Evolutionary conservation across 2,113 vertebrate species (phyloP).

Genomic region (Catharus bicknelli): DNA sequence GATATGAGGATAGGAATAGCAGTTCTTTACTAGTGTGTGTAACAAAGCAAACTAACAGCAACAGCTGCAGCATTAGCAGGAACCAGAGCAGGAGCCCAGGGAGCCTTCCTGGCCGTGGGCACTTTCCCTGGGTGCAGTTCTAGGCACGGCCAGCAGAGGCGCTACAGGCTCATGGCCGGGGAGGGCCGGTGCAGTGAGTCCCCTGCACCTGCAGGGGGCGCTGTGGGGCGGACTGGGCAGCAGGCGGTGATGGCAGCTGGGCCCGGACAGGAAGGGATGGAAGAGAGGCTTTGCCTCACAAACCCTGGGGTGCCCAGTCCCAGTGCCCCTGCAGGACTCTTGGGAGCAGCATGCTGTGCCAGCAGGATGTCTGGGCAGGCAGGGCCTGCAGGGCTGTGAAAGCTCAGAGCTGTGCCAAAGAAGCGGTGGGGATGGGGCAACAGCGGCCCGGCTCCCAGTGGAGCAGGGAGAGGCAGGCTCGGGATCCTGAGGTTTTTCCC

Average conservation of each 20-base stretch:
- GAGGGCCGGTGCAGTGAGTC: no score
- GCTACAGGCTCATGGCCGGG: background rate
- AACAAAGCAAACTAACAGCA: background rate
- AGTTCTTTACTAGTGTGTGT: background rate
- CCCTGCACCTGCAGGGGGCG: background rate
- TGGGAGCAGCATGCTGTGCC: rapidly evolving
- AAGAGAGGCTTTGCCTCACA: background rate
- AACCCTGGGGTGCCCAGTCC: no score
- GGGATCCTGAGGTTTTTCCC: background rate
- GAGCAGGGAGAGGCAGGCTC: rapidly evolving
- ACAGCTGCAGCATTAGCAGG: no score
- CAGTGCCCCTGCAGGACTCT: background rate
- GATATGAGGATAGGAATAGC: rapidly evolving
- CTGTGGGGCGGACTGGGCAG: background rate
- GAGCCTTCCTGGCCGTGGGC: background rate
- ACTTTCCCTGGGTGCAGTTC: background rate
- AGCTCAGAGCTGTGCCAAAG: background rate
- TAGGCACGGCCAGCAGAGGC: background rate
- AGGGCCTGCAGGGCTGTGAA: no score
- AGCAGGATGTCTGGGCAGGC: background rate
- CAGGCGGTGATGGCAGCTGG: rapidly evolving
- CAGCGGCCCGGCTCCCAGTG: rapidly evolving
- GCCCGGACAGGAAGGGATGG: no score
- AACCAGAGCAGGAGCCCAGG: no score
- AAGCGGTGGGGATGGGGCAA: rapidly evolving